Percentiles rank a stretch among this genome's conserved stretches.
phyloP scores from a whole-genome alignment of 2,888 invertebrate genomes.

The Venusia cambrica region DNA sequence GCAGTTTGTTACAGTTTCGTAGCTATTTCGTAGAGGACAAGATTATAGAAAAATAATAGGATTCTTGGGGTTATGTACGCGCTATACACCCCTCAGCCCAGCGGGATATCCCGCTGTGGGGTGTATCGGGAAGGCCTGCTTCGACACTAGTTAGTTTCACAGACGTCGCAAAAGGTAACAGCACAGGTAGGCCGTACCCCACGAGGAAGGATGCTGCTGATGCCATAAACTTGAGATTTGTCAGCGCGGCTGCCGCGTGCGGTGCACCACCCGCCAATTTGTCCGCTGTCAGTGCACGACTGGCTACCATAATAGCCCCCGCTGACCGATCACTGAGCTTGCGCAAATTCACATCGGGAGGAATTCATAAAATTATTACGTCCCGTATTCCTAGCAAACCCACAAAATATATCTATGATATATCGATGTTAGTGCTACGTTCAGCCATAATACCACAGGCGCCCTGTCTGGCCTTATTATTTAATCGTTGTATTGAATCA shows the following conservation, averaged over 20 bases:
- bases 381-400: slow-evolving; percentile 1
- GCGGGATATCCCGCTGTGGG: too few species aligned
- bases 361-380: slow-evolving; percentile 1
- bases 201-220: neutral
- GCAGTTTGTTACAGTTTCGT: neutral
- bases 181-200: neutral
- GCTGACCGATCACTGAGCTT: slow-evolving; percentile 2
- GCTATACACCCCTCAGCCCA: too few species aligned
- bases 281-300: neutral
- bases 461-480: neutral
- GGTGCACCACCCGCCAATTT: neutral
- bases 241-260: neutral
- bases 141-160: neutral
- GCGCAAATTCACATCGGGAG: neutral
- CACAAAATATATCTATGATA: slow-evolving; percentile 1
- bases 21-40: neutral
- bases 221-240: too few species aligned
- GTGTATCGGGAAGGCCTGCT: neutral
- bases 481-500: neutral
- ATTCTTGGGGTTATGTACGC: too few species aligned
- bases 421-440: neutral
- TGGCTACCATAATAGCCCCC: neutral
- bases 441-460: neutral
- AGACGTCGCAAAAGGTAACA: neutral
- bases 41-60: too few species aligned